Conservation (phyloP, 1,140 invertebrate genomes). For the Anadara kagoshimensis region DNA sequence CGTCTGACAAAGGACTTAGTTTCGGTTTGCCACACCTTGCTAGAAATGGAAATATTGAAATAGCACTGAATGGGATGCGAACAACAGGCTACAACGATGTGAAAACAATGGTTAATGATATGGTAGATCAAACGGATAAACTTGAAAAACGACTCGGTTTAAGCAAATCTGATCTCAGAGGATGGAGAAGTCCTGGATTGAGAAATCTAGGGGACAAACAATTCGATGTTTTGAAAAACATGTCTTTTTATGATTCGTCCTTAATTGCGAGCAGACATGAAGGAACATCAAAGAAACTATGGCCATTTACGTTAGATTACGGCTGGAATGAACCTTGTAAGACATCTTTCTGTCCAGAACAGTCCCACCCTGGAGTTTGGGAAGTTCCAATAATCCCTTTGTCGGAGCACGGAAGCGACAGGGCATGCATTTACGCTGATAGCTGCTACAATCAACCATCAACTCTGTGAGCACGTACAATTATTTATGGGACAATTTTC, state of each 20-base stretch:
- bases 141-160: constrained; percentile 23
- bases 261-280: constrained; percentile 20
- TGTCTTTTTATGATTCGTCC: constrained; percentile 52
- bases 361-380: constrained; percentile 46
- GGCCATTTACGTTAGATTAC: constrained; percentile 57
- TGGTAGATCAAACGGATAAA: constrained; percentile 32
- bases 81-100: constrained; percentile 16
- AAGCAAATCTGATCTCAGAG: constrained; percentile 25
- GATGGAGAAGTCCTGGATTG: constrained; percentile 48
- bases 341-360: constrained; percentile 37
- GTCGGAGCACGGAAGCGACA: constrained; percentile 14
- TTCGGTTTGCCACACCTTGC: constrained; percentile 46
- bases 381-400: constrained; percentile 55
- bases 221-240: constrained; percentile 40
- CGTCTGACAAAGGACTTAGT: constrained; percentile 41
- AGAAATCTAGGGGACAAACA: constrained; percentile 35
- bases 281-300: constrained; percentile 29
- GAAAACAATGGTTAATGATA: constrained; percentile 19
- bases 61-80: constrained; percentile 38
- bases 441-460: constrained; percentile 25
- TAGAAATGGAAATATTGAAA: constrained; percentile 38
- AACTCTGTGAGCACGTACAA: constrained; percentile 39
- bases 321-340: constrained; percentile 40
- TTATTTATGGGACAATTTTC: constrained; percentile 55
- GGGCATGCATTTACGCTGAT: constrained; percentile 46